phyloP scores from a whole-genome alignment of 2,888 invertebrate species.

The Baccha elongata region DNA sequence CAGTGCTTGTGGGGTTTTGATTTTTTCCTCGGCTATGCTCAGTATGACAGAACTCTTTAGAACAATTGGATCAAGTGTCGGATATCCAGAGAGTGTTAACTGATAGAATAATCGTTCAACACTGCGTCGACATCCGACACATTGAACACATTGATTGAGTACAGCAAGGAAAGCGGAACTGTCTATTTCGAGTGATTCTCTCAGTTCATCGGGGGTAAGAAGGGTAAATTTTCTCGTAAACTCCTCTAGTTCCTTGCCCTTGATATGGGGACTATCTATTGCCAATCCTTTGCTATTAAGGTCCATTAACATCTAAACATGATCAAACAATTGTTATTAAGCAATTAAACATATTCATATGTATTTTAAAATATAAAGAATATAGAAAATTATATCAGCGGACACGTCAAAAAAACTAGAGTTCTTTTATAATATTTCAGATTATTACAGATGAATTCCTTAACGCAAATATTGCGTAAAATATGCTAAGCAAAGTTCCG shows the following conservation, averaged over 20 bases:
- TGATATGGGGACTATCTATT: constrained; percentile 91
- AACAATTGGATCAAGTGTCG: constrained; percentile 93
- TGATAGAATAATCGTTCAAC: constrained; percentile 95
- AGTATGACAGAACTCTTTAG: constrained; percentile 90
- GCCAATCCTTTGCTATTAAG: constrained; percentile 92
- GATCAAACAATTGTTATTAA: too few species aligned
- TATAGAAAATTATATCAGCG: too few species aligned
- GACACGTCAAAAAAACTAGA: too few species aligned
- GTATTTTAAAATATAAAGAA: too few species aligned
- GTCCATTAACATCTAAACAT: constrained; percentile 96
- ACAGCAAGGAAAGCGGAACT: constrained; percentile 92
- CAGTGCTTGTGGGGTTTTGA: constrained; percentile 90
- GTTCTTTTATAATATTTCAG: too few species aligned
- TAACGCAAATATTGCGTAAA: too few species aligned
- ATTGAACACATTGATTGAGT: constrained; percentile 95
- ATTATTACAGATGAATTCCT: too few species aligned
- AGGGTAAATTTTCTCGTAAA: constrained; percentile 92
- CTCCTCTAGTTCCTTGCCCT: constrained; percentile 92
- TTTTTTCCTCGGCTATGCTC: constrained; percentile 90
- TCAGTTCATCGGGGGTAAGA: constrained; percentile 90
- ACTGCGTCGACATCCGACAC: constrained; percentile 96
- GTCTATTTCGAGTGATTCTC: constrained; percentile 91
- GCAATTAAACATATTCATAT: too few species aligned
- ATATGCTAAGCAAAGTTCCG: too few species aligned
- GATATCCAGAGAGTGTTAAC: constrained; percentile 91